These are phyloP conservation scores for Torymus tubicola DNA, from an alignment of 2,888 invertebrate genomes.

Conservation along the genomic window DNA sequence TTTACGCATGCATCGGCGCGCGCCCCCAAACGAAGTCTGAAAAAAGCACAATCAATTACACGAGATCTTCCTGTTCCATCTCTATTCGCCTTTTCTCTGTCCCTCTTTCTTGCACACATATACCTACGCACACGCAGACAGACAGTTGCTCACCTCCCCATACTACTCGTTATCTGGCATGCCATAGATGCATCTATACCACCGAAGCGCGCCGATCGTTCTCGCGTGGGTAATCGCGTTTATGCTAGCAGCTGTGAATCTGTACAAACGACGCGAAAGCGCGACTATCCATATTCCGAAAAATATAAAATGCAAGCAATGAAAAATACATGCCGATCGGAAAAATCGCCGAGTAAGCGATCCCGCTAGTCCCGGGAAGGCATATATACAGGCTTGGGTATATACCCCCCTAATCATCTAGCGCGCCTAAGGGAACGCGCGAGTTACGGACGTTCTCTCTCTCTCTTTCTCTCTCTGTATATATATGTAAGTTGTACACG, in stretches of 20 bases:
- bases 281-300: not conserved
- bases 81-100: constrained; percentile 40
- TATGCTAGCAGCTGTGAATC: no score
- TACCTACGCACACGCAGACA: no score
- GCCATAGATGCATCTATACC: no score
- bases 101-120: constrained; percentile 11
- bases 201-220: constrained; percentile 35
- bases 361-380: constrained; percentile 24
- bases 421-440: not conserved
- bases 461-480: no score
- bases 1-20: not conserved
- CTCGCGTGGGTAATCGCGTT: constrained; percentile 11
- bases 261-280: not conserved
- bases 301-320: not conserved
- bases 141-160: constrained; percentile 34
- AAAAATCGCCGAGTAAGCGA: not conserved
- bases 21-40: constrained; percentile 17
- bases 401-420: constrained; percentile 15
- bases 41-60: constrained; percentile 45
- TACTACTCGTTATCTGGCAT: constrained; percentile 31
- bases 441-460: no score
- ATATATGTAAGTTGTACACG: no score
- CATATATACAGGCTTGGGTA: not conserved
- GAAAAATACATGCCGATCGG: not conserved
- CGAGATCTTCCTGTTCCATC: constrained; percentile 40